These are phyloP conservation scores for Sipha maydis DNA, from an alignment of 2,888 invertebrate species.

Conservation along the genomic window DNA sequence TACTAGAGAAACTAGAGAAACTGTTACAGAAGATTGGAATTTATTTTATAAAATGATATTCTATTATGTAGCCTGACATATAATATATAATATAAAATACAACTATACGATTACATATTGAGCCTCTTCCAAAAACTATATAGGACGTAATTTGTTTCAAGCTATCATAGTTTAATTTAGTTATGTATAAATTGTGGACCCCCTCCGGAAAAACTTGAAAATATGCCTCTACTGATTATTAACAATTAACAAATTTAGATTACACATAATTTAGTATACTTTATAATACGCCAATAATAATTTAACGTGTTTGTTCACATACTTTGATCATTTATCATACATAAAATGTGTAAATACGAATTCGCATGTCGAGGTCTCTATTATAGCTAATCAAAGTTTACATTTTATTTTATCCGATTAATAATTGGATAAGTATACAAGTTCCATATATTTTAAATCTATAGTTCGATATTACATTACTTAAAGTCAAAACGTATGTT, in stretches of 20 bases:
- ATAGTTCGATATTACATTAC: slow-evolving; percentile 5
- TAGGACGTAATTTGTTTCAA: no score
- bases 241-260: not conserved
- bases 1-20: no score
- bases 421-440: slow-evolving; percentile 13
- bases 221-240: no score
- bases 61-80: no score
- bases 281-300: not conserved
- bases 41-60: no score
- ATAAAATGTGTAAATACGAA: not conserved
- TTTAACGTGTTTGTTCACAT: not conserved
- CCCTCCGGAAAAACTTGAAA: no score
- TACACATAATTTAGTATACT: not conserved
- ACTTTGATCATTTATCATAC: not conserved
- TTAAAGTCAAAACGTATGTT: not conserved
- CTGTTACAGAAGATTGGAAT: no score
- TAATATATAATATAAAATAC: no score
- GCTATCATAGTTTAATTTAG: no score
- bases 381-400: slow-evolving; percentile 2
- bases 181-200: no score
- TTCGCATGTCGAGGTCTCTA: not conserved
- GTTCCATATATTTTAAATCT: not conserved
- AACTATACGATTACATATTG: no score
- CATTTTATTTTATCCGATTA: not conserved
- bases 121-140: no score